These are phyloP conservation scores for Parauchenoglanis punctatus DNA, from an alignment of 2,797 vertebrate species.

Conservation along the genomic window DNA sequence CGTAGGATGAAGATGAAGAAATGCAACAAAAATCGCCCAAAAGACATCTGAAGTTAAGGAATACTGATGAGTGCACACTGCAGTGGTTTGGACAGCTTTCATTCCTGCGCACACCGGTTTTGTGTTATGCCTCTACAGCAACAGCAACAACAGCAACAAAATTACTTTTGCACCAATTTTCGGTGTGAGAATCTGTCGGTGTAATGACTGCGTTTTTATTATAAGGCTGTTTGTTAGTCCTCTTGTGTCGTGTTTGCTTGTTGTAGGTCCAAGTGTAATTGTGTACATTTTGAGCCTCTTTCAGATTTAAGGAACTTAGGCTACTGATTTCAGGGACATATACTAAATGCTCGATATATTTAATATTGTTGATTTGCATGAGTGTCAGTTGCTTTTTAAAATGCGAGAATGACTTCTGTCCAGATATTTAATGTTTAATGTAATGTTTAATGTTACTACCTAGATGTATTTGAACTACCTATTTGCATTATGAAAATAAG, in stretches of 20 bases:
- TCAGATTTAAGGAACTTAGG: slow-evolving; percentile 19
- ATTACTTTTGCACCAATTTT: slow-evolving; percentile 39
- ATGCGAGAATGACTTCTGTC: slow-evolving; percentile 41
- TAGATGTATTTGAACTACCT: slow-evolving; percentile 78
- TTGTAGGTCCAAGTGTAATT: slow-evolving; percentile 38
- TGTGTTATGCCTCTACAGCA: slow-evolving; percentile 41
- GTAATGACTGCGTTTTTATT: slow-evolving; percentile 46
- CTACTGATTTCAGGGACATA: slow-evolving; percentile 57
- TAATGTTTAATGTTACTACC: slow-evolving; percentile 66
- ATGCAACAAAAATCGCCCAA: slow-evolving; percentile 93
- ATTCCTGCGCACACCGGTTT: slow-evolving; percentile 44
- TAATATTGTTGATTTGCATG: slow-evolving; percentile 72
- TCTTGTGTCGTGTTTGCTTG: slow-evolving; percentile 50
- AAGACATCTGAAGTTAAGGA: slow-evolving; percentile 76
- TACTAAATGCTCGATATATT: slow-evolving; percentile 49
- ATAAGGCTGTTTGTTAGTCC: slow-evolving; percentile 44
- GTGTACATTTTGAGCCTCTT: slow-evolving; percentile 46
- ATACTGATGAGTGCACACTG: slow-evolving; percentile 45
- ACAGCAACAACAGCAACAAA: slow-evolving; percentile 4
- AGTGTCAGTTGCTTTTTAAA: slow-evolving; percentile 42
- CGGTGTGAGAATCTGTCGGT: slow-evolving; percentile 39
- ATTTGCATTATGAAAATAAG: slow-evolving; percentile 66
- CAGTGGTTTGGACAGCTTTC: slow-evolving; percentile 45
- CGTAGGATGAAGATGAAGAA: slow-evolving; percentile 99
- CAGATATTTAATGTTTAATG: slow-evolving; percentile 58